These are phyloP conservation scores for Microtus montanus DNA, from an alignment of 2,113 vertebrate species.

Conservation along the genomic window DNA sequence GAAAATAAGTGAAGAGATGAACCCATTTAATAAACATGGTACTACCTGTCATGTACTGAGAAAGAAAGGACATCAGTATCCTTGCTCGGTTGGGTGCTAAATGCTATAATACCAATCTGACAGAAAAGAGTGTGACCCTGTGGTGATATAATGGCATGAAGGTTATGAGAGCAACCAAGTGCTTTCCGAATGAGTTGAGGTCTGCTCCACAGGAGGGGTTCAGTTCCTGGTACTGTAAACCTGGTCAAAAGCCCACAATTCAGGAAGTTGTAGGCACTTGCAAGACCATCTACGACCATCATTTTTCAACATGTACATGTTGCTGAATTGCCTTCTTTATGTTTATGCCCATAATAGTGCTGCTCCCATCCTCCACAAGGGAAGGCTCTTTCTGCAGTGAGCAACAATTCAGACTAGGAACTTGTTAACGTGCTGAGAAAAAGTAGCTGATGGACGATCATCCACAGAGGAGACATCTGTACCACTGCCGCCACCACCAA, in stretches of 20 bases:
- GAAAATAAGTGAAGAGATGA: slow-evolving; percentile 48
- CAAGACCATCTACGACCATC: too few relatives aligned
- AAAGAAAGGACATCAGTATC: background rate
- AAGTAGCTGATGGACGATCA: background rate
- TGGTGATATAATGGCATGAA: background rate
- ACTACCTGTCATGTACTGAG: background rate
- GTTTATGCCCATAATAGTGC: background rate
- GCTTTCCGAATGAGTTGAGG: too few relatives aligned
- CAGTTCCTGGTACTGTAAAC: background rate
- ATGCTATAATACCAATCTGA: background rate
- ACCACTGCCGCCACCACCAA: background rate
- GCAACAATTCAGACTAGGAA: background rate
- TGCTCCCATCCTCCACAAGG: background rate
- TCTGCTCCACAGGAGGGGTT: background rate
- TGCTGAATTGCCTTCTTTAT: background rate
- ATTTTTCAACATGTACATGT: background rate
- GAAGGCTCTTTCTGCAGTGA: background rate
- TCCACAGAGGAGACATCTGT: too few relatives aligned
- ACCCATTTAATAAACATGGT: background rate
- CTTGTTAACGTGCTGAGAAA: background rate
- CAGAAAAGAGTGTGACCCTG: background rate
- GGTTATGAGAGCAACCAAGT: background rate
- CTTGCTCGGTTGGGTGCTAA: background rate
- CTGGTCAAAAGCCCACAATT: background rate
- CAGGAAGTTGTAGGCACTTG: background rate